phyloP scores from a whole-genome alignment of 2,797 vertebrate species.

The Spondyliosoma cantharus region DNA sequence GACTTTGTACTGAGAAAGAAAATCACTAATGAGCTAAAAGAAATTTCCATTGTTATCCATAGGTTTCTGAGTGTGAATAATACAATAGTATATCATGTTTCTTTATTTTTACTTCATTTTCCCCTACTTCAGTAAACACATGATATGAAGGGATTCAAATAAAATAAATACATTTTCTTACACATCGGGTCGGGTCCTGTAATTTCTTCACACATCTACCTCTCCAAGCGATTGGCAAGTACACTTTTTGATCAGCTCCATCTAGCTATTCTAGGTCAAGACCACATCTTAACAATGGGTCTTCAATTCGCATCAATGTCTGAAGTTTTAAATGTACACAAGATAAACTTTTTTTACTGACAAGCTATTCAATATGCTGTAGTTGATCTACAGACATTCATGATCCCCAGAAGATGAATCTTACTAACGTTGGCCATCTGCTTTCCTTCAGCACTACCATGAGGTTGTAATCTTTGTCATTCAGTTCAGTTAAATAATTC shows the following conservation, averaged over 20 bases:
- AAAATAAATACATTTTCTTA: conserved; percentile 27
- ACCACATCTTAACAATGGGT: background rate
- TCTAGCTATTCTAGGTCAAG: background rate
- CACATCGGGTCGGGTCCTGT: background rate
- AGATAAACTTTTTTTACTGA: background rate
- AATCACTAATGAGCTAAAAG: background rate
- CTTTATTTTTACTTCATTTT: conserved; percentile 14
- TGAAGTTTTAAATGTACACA: background rate
- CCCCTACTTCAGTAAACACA: background rate
- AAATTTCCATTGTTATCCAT: background rate
- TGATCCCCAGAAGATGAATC: too few species aligned
- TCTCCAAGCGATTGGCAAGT: background rate
- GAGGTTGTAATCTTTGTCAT: too few species aligned
- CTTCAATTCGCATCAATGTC: background rate
- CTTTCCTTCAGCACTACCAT: too few species aligned
- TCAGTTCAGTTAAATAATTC: too few species aligned
- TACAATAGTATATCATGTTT: background rate
- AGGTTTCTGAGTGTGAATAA: background rate
- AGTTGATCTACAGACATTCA: too few species aligned
- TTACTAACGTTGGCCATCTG: too few species aligned
- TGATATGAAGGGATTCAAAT: background rate
- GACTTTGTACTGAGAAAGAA: background rate
- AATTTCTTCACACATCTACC: background rate
- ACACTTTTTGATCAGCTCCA: background rate
- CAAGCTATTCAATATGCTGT: background rate